Evolutionary conservation across 53 echinoderm and acorn worm species (phyloP), one percentile per base, ranked within the genome.

Genomic region (Holothuria leucospilota): DNA sequence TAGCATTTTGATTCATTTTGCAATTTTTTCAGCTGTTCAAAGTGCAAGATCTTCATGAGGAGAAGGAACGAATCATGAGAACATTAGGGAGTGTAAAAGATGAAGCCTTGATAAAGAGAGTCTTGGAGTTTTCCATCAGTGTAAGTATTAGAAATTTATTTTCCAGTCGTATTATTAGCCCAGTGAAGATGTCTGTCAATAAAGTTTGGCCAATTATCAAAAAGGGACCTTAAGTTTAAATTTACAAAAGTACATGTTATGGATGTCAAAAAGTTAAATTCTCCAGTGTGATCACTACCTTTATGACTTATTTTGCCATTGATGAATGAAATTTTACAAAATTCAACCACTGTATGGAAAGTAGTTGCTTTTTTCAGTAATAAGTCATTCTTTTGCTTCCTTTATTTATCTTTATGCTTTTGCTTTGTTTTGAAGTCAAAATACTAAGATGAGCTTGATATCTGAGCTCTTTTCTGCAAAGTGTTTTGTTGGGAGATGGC

Each of bases 51-150:
- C 93, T 99, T 21, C 99, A 95, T 46, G 99, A 99, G 74, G 99
- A 99, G 91, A 95, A 94, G 69, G 99, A 99, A 30, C 92, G 99
- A 10, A 95, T 99, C 82, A 86, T 95, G 82, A 77, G 99, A 65
- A 89, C 89, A 34, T 86, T 99, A 4, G 99, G 99, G 26, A 90
- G 92, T 61, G 91, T 95, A 77, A 92, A 88, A 77, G 92, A 95
- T 51, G 91, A 93, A 21, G 77, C 24, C 13, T 82, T 99, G 41
- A 95, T 95, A 82, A 61, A 92, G 78, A 90, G 70, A 68, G 99
- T 99, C 86, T 69, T 99, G 85, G 94, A 99, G 2, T 99, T 99
- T 65, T 85, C 99, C 13, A 88, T 99, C 49, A 77, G 89, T 81
- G 99, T 99, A 91, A 93, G 99, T 86, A 56, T 10, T 15, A 56